Percentiles rank a stretch among this genome's conserved stretches.
Evolutionary conservation across 2,888 invertebrate species (phyloP).

Genomic region (Andricus curvator): DNA sequence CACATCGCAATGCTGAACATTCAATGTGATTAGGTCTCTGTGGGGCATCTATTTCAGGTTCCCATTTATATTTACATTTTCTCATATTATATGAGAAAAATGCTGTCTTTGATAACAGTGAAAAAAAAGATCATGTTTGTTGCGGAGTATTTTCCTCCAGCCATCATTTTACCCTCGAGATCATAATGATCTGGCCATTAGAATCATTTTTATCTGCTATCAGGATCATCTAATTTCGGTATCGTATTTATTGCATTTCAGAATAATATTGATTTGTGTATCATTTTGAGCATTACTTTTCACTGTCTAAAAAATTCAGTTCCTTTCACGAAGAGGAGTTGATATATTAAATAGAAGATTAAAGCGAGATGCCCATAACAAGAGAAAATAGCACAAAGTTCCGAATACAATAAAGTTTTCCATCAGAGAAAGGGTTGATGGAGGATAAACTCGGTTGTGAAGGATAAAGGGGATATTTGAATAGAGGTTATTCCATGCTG

Average conservation of each 20-base stretch:
- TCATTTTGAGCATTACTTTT: too few species aligned
- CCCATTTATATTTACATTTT: not conserved
- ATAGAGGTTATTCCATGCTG: constrained; percentile 31
- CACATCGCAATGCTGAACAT: not conserved
- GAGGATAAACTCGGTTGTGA: not conserved
- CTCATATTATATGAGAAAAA: too few species aligned
- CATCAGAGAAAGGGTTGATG: not conserved
- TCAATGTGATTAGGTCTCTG: not conserved
- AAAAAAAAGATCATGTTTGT: too few species aligned
- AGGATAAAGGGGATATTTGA: not conserved
- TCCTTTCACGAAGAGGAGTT: not conserved
- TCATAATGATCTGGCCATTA: too few species aligned
- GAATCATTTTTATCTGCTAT: too few species aligned
- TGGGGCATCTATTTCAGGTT: not conserved
- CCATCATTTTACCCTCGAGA: too few species aligned
- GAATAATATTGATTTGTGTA: too few species aligned
- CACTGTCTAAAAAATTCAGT: not conserved
- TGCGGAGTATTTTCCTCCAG: too few species aligned
- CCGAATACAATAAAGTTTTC: constrained; percentile 13
- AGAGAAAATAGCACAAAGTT: constrained; percentile 1
- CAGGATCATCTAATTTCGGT: too few species aligned
- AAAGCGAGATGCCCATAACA: not conserved
- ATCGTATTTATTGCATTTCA: too few species aligned
- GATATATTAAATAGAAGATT: too few species aligned
- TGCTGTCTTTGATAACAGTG: too few species aligned